Percentiles rank a stretch among this genome's conserved stretches.
Evolutionary conservation across 2,113 vertebrate species (phyloP).

Genomic region (Ibidorhyncha struthersii): DNA sequence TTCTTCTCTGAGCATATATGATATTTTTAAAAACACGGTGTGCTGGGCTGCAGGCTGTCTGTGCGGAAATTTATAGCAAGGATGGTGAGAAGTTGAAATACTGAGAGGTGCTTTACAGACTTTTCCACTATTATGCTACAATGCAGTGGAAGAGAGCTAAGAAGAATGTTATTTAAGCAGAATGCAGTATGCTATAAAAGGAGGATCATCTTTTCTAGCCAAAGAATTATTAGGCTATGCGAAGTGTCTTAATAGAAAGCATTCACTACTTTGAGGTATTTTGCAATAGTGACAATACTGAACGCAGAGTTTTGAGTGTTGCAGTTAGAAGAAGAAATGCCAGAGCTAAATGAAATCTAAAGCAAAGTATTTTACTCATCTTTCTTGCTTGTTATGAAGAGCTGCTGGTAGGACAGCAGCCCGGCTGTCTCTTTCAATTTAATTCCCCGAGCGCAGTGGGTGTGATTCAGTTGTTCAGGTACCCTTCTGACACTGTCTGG

Average conservation of each 20-base stretch:
- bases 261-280: neutral
- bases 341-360: neutral
- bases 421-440: neutral
- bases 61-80: neutral
- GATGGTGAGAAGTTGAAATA: neutral
- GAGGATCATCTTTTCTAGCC: neutral
- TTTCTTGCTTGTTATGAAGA: neutral
- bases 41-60: neutral
- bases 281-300: neutral
- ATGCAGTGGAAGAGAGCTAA: neutral
- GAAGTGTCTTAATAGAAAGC: neutral
- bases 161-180: neutral
- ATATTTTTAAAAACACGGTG: neutral
- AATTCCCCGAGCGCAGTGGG: neutral
- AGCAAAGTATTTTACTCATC: neutral
- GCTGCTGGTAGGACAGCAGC: neutral
- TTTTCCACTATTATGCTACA: neutral
- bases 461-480: neutral
- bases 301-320: neutral
- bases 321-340: neutral
- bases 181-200: neutral
- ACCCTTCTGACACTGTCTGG: neutral
- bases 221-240: neutral
- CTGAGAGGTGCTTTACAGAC: rapidly evolving
- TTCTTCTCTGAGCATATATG: neutral